Conservation (phyloP, 1,140 invertebrate species). For the Telenomus remus region DNA sequence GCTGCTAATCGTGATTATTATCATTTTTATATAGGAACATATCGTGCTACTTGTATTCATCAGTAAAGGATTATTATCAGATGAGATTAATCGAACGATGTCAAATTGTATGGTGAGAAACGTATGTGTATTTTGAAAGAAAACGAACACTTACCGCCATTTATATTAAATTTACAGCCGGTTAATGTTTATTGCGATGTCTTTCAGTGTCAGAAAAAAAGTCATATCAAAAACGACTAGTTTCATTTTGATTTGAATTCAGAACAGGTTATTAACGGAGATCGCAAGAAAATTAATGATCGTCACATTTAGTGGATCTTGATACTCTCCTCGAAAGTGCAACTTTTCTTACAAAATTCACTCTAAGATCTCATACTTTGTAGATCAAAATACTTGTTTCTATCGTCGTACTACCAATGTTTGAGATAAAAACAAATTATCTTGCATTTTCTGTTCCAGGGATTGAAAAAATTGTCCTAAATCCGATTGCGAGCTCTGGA, state of each 20-base stretch:
- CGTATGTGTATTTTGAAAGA: conserved; percentile 26
- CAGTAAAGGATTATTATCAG: conserved; percentile 45
- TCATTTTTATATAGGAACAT: conserved; percentile 35
- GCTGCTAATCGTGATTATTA: conserved; percentile 46
- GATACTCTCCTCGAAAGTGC: neutral
- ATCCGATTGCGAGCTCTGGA: conserved; percentile 19
- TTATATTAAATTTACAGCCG: conserved; percentile 39
- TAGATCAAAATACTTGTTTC: neutral
- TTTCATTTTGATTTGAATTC: conserved; percentile 46
- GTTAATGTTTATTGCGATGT: conserved; percentile 49
- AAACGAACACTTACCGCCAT: conserved; percentile 40
- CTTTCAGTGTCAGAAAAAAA: conserved; percentile 20
- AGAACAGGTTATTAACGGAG: conserved; percentile 48
- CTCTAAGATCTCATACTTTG: neutral
- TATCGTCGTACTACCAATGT: too few species aligned
- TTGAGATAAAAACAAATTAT: too few species aligned
- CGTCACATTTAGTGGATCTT: conserved; percentile 37
- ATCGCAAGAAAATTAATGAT: conserved; percentile 39
- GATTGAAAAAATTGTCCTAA: neutral
- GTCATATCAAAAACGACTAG: neutral
- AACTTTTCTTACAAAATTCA: neutral
- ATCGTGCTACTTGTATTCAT: conserved; percentile 28
- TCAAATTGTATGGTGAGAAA: conserved; percentile 46
- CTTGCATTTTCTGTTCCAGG: neutral
- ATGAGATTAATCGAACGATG: conserved; percentile 40